These are phyloP conservation scores for Nerophis lumbriciformis DNA, from an alignment of 2,113 vertebrate genomes.

Conservation along the genomic window DNA sequence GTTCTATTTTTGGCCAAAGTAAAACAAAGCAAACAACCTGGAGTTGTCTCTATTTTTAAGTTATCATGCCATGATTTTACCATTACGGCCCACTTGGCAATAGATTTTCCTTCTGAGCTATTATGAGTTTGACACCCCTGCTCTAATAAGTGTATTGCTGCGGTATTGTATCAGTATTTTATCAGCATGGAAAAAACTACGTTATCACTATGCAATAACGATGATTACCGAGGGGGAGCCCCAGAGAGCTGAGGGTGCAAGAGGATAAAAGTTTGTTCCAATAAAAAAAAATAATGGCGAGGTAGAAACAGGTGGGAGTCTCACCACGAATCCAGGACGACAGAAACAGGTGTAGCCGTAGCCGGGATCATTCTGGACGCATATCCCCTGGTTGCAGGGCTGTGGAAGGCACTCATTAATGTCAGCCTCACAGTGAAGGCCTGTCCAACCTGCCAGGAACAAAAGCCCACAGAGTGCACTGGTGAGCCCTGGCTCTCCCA, in stretches of 20 bases:
- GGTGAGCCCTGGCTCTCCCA: constrained; percentile 64
- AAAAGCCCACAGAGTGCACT: constrained; percentile 66
- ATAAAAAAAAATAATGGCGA: constrained; percentile 7
- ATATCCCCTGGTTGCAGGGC: constrained; percentile 83
- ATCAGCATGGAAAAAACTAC: neutral
- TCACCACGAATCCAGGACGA: constrained; percentile 86
- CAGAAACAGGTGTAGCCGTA: constrained; percentile 85
- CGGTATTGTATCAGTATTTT: neutral
- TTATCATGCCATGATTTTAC: too few relatives aligned
- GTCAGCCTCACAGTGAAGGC: constrained; percentile 81
- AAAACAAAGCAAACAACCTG: too few relatives aligned
- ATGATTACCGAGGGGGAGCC: constrained; percentile 1
- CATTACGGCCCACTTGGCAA: too few relatives aligned
- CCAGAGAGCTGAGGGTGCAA: constrained; percentile 10
- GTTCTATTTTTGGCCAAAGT: too few relatives aligned
- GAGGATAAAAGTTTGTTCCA: constrained; percentile 15
- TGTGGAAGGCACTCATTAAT: constrained; percentile 83
- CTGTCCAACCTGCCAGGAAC: constrained; percentile 84
- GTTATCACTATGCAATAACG: neutral
- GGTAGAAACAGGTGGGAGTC: constrained; percentile 48
- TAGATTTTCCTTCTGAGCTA: too few relatives aligned
- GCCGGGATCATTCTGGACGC: constrained; percentile 79
- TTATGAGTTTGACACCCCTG: too few relatives aligned
- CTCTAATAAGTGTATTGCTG: neutral
- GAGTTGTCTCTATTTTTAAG: too few relatives aligned